phyloP scores from a whole-genome alignment of 2,113 vertebrate species.

The Gymnogyps californianus region DNA sequence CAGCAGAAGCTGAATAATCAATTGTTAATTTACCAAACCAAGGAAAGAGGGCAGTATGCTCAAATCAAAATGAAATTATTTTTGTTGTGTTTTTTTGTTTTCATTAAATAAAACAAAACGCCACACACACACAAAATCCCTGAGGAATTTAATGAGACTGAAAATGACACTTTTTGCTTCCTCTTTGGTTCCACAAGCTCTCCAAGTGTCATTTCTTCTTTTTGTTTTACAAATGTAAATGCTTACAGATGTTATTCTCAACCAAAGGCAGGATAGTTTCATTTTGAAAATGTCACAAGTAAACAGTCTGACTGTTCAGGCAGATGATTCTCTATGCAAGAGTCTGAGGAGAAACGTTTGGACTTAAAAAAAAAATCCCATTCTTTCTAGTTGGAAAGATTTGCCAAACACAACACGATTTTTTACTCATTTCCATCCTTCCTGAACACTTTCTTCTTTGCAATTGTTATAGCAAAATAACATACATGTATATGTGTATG shows the following conservation, averaged over 20 bases:
- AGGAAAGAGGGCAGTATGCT: neutral
- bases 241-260: neutral
- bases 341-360: neutral
- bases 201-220: neutral
- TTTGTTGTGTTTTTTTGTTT: neutral
- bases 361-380: neutral
- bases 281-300: neutral
- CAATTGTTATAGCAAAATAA: no score
- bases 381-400: neutral
- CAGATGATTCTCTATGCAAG: neutral
- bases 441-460: neutral
- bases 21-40: neutral
- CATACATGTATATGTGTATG: neutral
- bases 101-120: neutral
- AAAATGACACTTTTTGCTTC: neutral
- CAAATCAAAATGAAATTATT: neutral
- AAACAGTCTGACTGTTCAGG: neutral
- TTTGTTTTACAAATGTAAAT: neutral
- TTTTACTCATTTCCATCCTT: neutral
- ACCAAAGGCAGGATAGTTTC: neutral
- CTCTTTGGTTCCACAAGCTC: neutral
- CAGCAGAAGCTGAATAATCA: neutral
- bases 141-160: neutral
- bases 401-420: rapidly evolving
- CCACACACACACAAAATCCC: neutral